Base-by-base conservation (phyloP, 1,140 invertebrate species). In the Bombus haemorrhoidalis region DNA sequence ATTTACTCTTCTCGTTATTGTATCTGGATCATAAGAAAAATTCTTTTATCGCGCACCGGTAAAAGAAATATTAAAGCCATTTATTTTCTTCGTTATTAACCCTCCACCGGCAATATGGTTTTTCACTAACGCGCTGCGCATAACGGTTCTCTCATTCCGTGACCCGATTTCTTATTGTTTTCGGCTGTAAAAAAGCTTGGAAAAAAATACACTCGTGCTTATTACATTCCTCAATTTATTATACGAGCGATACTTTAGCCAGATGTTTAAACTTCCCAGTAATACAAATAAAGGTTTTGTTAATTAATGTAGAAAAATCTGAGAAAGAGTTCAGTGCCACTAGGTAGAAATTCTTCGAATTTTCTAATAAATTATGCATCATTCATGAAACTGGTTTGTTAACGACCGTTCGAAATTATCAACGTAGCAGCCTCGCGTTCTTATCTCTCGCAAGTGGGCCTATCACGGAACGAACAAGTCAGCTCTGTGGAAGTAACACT, bases 361-460 rank as follows among this genome's bases (percentile, higher is more conserved):
- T 12, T 9, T n/a, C 10, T n/a, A 62, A n/a, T 62, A n/a, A 62
- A n/a, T n/a, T 62, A n/a, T n/a, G 4, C 28, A 5, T 28, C 59
- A n/a, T 62, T 62, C 3, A 13, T 62, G 12, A 62, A n/a, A n/a
- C 28, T n/a, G 12, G 28, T 8, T 28, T 28, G 9, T 37, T 68
- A 68, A 68, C 15, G 10, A 57, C 25, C 47, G 28, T 22, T 3
- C 22, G 1, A n/a, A 62, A 43, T 78, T 78, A 78, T 78, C 39
- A 43, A 18, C n/a, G 13, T 25, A 10, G 34, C 32, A 28, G 72
- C 73, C 53, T 75, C 32, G 73, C 43, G 73, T 18, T n/a, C 41
- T 75, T 79, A 53, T 71, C 64, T 43, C 78, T 25, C 3, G 9
- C 43, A 47, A 79, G 77, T 79, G 59, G 62, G 77, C 77, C 59